Base-by-base conservation (phyloP, 2,888 invertebrate genomes). In the Formica aserva region DNA sequence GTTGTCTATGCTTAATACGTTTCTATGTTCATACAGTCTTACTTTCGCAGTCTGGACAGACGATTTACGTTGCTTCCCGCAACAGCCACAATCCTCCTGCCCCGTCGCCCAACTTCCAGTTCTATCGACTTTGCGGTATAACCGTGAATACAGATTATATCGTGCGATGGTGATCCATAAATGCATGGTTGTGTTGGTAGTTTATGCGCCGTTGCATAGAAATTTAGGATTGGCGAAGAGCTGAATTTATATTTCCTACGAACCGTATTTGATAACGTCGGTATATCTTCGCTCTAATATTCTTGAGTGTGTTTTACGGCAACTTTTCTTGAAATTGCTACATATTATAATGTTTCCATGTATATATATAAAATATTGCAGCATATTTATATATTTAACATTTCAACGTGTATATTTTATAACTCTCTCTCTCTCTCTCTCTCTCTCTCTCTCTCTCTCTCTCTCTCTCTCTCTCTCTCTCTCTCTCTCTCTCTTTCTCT, bases 91-190 rank as follows among this genome's bases (percentile, higher is more conserved):
- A 63, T 45, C 48, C 80, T 45, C 67, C 71, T 60, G 38, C 66
- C 35, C 80, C 63, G 48, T 60, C 86, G 41, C 57, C 62, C 71
- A 48, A 29, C 60, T 80, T 80, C 78, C 41, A 55, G 38, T 48
- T 62, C 55, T 84, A 88, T 88, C 83, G 88, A 88, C 88, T 82
- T 83, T 74, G 75, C 57, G 72, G 76, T 48, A 65, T 69, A 77
- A 84, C 78, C 86, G 84, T 67, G 83, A 86, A 85, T 83, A 80
- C 83, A 69, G 86, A 88, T 85, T 77, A 48, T 82, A 86, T 86
- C 88, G 74, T 55, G 41, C 72, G 84, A 78, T 75, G 75, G 74
- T 81, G 83, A 85, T 86, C 74, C 82, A 67, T 77, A 72, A 84
- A 82, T 76, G 65, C 83, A 76, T 65, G 65, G 52, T 83, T 83